Evolutionary conservation across 1,140 invertebrate species (phyloP).

Genomic region (Lepidurus packardi): DNA sequence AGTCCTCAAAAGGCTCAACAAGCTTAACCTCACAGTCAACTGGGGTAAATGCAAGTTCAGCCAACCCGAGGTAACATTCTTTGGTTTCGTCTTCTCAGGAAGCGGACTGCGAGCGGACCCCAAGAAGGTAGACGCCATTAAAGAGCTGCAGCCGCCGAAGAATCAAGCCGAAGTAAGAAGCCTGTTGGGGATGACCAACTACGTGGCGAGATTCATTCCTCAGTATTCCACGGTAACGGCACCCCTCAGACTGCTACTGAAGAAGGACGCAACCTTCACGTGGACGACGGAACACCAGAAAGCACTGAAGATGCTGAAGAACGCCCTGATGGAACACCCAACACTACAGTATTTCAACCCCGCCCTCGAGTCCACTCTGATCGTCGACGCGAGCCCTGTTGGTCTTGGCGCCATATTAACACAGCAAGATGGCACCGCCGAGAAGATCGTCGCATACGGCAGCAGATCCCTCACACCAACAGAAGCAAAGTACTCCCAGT

Average conservation of each 20-base stretch:
- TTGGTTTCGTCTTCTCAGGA: slow-evolving; percentile 43
- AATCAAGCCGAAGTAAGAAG: slow-evolving; percentile 40
- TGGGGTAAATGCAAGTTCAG: slow-evolving; percentile 40
- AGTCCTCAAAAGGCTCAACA: neutral
- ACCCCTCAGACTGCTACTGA: slow-evolving; percentile 43
- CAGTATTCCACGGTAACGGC: slow-evolving; percentile 41
- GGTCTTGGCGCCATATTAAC: neutral
- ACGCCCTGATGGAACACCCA: neutral
- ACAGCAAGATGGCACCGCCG: too few species aligned
- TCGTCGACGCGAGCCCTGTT: neutral
- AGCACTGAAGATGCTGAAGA: neutral
- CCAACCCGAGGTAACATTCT: slow-evolving; percentile 40
- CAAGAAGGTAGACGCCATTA: slow-evolving; percentile 42
- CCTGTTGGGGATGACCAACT: slow-evolving; percentile 45
- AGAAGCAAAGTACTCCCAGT: too few species aligned
- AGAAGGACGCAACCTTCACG: too few species aligned
- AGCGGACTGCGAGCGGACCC: slow-evolving; percentile 43
- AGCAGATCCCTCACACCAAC: too few species aligned
- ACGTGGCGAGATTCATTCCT: slow-evolving; percentile 44
- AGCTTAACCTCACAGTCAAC: slow-evolving; percentile 38
- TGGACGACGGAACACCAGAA: slow-evolving; percentile 36
- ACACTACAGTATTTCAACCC: neutral
- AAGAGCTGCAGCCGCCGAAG: slow-evolving; percentile 40
- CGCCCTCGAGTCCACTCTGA: neutral
- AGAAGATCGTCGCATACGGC: too few species aligned